Percentiles rank a stretch among this genome's conserved stretches.
phyloP scores from a whole-genome alignment of 1,140 invertebrate species.

The Ceratina calcarata region DNA sequence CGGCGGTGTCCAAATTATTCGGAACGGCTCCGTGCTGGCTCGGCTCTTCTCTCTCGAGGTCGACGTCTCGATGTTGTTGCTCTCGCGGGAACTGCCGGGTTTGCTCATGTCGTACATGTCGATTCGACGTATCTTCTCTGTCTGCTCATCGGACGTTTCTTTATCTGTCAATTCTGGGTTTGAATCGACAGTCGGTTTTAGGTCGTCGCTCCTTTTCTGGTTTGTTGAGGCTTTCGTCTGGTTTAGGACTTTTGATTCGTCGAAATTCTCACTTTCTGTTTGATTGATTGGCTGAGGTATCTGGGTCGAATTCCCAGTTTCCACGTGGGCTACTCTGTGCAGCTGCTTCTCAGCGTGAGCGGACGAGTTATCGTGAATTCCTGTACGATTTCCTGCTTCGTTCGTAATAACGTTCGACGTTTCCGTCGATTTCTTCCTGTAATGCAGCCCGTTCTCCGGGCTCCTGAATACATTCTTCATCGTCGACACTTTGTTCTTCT shows the following conservation, averaged over 20 bases:
- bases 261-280: too few species aligned
- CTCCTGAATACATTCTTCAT: slow-evolving; percentile 67
- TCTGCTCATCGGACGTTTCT: slow-evolving; percentile 18
- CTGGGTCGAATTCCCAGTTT: slow-evolving; percentile 48
- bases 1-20: slow-evolving; percentile 18
- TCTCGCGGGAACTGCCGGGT: slow-evolving; percentile 24
- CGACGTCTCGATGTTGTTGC: slow-evolving; percentile 39
- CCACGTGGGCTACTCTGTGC: slow-evolving; percentile 52
- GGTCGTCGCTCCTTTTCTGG: too few species aligned
- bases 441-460: slow-evolving; percentile 63
- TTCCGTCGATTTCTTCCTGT: slow-evolving; percentile 68
- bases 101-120: neutral
- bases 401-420: slow-evolving; percentile 70
- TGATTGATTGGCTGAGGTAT: too few species aligned
- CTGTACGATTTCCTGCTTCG: slow-evolving; percentile 39
- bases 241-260: too few species aligned
- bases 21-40: slow-evolving; percentile 16
- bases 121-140: slow-evolving; percentile 3
- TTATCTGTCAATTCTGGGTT: neutral
- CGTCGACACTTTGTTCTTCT: slow-evolving; percentile 71
- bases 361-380: slow-evolving; percentile 50
- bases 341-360: slow-evolving; percentile 57
- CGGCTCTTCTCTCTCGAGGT: slow-evolving; percentile 22
- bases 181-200: neutral
- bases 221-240: too few species aligned